Percentiles rank a stretch among this genome's conserved stretches.
Evolutionary conservation across 2,797 vertebrate species (phyloP).

Genomic region (Poecilia velifera): DNA sequence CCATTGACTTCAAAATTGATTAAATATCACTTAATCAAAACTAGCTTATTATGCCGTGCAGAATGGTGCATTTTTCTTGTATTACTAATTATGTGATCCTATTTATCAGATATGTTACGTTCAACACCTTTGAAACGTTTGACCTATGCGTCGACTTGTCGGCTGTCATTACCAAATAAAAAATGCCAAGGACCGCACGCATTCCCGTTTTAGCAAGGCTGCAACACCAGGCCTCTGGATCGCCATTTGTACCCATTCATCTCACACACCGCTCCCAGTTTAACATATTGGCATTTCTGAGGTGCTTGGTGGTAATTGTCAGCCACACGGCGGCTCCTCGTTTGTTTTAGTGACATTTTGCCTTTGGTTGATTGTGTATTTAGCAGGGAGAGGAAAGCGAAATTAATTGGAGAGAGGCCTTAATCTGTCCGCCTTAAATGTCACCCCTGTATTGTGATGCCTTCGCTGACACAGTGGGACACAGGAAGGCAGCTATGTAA

Average conservation of each 20-base stretch:
- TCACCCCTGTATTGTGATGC: slow-evolving; percentile 79
- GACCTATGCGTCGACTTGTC: slow-evolving; percentile 37
- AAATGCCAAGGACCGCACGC: slow-evolving; percentile 10
- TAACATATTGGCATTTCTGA: slow-evolving; percentile 85
- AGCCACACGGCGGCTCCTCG: slow-evolving; percentile 72
- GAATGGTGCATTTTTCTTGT: neutral
- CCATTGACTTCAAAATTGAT: neutral
- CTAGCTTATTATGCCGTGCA: neutral
- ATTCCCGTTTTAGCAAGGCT: slow-evolving; percentile 18
- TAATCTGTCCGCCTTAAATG: slow-evolving; percentile 85
- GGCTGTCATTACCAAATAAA: slow-evolving; percentile 27
- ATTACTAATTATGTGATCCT: neutral
- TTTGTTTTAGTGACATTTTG: slow-evolving; percentile 86
- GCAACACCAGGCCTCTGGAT: slow-evolving; percentile 42
- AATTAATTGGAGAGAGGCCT: slow-evolving; percentile 84
- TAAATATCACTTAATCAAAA: slow-evolving; percentile 7
- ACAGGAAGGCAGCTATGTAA: slow-evolving; percentile 20
- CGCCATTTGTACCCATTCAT: slow-evolving; percentile 69
- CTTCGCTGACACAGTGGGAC: slow-evolving; percentile 59
- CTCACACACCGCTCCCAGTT: slow-evolving; percentile 68
- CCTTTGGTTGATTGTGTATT: slow-evolving; percentile 86
- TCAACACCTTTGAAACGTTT: slow-evolving; percentile 17
- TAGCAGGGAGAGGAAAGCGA: slow-evolving; percentile 79
- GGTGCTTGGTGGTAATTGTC: slow-evolving; percentile 81
- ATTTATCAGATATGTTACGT: slow-evolving; percentile 13